Percentiles rank a stretch among this genome's conserved stretches.
phyloP scores from a whole-genome alignment of 2,888 invertebrate genomes.

The Agrypnus murinus region DNA sequence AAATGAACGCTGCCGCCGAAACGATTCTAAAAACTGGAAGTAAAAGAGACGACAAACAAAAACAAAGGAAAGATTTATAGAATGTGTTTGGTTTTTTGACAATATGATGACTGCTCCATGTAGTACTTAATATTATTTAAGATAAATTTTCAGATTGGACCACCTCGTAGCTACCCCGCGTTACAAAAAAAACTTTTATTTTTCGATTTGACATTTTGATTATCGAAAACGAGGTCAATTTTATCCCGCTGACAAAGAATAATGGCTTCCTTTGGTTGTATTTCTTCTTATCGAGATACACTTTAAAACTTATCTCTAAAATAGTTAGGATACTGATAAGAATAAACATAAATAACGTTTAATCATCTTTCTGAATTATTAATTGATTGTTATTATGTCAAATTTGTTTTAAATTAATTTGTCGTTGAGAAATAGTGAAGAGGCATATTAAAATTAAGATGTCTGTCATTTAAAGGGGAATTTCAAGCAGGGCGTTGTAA shows the following conservation, averaged over 20 bases:
- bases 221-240: constrained; percentile 24
- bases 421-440: not conserved
- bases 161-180: constrained; percentile 36
- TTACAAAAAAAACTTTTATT: constrained; percentile 12
- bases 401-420: constrained; percentile 30
- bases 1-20: constrained; percentile 22
- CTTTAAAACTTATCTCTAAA: constrained; percentile 9
- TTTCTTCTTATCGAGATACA: constrained; percentile 1
- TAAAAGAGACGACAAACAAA: constrained; percentile 43
- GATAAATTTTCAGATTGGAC: constrained; percentile 32
- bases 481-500: constrained; percentile 18
- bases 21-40: constrained; percentile 46
- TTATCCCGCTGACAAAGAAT: constrained; percentile 37
- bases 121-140: constrained; percentile 25
- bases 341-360: constrained; percentile 16
- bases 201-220: constrained; percentile 22
- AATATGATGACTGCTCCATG: constrained; percentile 31
- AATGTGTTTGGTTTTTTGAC: constrained; percentile 64
- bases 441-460: constrained; percentile 3
- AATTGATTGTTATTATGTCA: constrained; percentile 28
- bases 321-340: constrained; percentile 4
- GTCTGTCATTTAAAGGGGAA: constrained; percentile 8
- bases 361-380: constrained; percentile 18
- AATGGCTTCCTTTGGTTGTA: constrained; percentile 1
- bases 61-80: constrained; percentile 59